Conservation (phyloP, 64 coral and sea anemone species). For the Dendronephthya gigantea region DNA sequence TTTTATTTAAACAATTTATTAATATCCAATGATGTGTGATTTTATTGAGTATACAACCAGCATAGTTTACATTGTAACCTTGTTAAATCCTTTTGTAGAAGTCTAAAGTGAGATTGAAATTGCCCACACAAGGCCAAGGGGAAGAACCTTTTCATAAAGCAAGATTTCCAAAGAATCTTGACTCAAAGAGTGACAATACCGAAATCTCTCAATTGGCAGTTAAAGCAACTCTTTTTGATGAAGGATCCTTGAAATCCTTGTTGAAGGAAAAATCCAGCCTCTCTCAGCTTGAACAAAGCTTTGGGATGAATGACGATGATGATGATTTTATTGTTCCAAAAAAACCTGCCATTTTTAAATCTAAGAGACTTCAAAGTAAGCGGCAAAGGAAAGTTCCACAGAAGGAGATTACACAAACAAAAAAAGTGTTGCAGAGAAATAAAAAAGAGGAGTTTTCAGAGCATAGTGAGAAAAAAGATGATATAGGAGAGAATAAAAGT, state of each 20-base stretch:
- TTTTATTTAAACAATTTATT: no score
- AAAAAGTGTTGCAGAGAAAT: not conserved
- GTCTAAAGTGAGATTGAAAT: not conserved
- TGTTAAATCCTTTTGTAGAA: not conserved
- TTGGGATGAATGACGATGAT: not conserved
- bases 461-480: not conserved
- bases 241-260: not conserved
- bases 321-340: not conserved
- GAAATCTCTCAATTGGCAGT: not conserved
- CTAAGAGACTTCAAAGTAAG: constrained; percentile 36
- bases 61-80: not conserved
- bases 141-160: not conserved
- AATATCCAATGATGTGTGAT: no score
- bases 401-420: not conserved
- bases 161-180: not conserved
- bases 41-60: no score
- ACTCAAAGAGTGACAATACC: not conserved
- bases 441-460: not conserved
- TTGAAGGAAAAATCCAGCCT: not conserved
- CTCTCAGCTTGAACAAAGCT: not conserved
- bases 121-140: not conserved
- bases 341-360: constrained; percentile 38
- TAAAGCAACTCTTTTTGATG: constrained; percentile 1
- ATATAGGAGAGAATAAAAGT: not conserved
- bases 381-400: constrained; percentile 21